Evolutionary conservation across 2,113 vertebrate species (phyloP).

Genomic region (Zapornia atra): DNA sequence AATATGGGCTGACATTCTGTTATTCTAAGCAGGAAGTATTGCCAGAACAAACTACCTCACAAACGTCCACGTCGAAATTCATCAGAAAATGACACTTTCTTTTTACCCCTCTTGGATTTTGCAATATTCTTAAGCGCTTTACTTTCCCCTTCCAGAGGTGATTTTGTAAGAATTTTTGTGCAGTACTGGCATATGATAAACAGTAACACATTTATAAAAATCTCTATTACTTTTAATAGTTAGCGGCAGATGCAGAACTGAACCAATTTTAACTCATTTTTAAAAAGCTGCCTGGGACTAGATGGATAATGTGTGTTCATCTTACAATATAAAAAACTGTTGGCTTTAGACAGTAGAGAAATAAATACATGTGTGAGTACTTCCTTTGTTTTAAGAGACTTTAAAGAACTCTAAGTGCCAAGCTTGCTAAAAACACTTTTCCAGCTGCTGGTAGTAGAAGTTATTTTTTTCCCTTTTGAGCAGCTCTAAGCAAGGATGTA

Average conservation of each 20-base stretch:
- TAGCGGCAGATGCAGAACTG: neutral
- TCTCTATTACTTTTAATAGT: neutral
- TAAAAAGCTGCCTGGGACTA: neutral
- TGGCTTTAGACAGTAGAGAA: neutral
- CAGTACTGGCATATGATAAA: neutral
- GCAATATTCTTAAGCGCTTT: neutral
- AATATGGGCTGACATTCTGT: neutral
- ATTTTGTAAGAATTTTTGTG: neutral
- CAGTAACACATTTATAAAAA: neutral
- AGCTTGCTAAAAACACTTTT: neutral
- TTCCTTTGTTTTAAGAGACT: neutral
- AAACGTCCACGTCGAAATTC: neutral
- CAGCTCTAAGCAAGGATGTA: neutral
- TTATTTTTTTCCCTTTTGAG: neutral
- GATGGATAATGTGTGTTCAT: neutral
- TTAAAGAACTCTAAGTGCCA: neutral
- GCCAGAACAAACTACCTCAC: neutral
- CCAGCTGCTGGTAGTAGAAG: neutral
- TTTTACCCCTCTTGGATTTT: neutral
- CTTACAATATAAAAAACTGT: neutral
- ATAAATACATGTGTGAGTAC: neutral
- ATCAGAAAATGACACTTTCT: neutral
- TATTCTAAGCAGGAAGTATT: neutral
- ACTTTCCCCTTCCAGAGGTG: neutral
- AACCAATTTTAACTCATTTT: neutral